Conservation (phyloP, 1,140 invertebrate genomes). For the Heliothis virescens region DNA sequence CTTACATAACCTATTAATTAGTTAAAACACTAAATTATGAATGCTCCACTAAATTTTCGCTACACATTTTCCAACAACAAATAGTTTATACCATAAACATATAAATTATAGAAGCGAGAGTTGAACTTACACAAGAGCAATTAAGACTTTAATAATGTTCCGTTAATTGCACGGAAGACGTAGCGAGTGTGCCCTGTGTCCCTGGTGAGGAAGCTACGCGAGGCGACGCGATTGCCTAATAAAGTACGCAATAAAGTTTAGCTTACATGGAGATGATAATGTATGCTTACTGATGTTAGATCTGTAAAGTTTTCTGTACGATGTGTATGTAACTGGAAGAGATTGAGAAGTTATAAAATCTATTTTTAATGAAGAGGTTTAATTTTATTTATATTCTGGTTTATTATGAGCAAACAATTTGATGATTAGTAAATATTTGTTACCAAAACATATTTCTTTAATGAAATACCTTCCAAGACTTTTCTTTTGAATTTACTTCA, state of each 20-base stretch:
- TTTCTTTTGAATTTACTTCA: background rate
- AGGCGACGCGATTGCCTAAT: slow-evolving; percentile 59
- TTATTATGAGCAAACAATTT: too few relatives aligned
- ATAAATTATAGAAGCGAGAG: slow-evolving; percentile 54
- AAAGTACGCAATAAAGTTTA: slow-evolving; percentile 61
- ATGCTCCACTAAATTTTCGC: background rate
- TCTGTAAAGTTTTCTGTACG: background rate
- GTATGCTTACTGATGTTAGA: background rate
- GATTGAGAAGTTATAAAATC: too few relatives aligned
- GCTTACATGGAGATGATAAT: slow-evolving; percentile 5
- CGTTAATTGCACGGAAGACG: slow-evolving; percentile 74
- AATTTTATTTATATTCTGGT: too few relatives aligned
- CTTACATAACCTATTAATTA: background rate
- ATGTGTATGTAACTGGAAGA: too few relatives aligned
- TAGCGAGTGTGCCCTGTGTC: slow-evolving; percentile 69
- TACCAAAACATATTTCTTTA: too few relatives aligned
- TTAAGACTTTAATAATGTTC: slow-evolving; percentile 65
- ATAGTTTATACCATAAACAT: slow-evolving; percentile 45
- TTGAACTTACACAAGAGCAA: slow-evolving; percentile 68
- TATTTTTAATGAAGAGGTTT: too few relatives aligned
- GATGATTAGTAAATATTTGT: too few relatives aligned
- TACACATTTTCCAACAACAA: slow-evolving; percentile 21
- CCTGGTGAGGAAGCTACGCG: slow-evolving; percentile 43
- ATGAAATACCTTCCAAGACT: too few relatives aligned
- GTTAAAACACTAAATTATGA: background rate